Evolutionary conservation across 2,797 vertebrate genomes (phyloP), one percentile per base, ranked within the genome.

Genomic region (Malacoctenus gilli): DNA sequence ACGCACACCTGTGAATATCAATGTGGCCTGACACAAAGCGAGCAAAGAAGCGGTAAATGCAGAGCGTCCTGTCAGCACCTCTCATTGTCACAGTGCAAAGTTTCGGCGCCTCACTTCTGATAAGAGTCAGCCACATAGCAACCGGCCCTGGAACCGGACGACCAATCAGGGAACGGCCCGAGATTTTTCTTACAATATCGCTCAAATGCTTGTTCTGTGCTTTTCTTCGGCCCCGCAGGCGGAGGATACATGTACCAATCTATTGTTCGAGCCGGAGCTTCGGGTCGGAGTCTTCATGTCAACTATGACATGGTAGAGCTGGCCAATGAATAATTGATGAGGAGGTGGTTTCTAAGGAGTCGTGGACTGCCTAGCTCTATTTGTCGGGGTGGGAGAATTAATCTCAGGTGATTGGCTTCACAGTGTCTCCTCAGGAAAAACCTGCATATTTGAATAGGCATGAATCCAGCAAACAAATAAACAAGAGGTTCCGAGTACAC

Each of bases 321-420:
- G 14, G 19, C 49, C 50, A 65, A 65, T 89, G 76, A 86, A 88
- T 85, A 83, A 90, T 82, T 72, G 69, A 90, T 78, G 67, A 80
- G 47, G 34, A 57, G 60, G 54, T 56, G 71, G 70, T 83, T 85
- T 85, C 69, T 48, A 50, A 65, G 46, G 57, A 71, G 58, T 58
- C 52, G 46, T 63, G 59, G 28, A 51, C 76, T 69, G 75, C 60
- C 72, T 68, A n/a, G 19, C 23, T 68, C 22, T 56, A 59, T 83
- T 81, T 72, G 75, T 77, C 69, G 53, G 70, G 35, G 61, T 37
- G 60, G 67, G 49, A 68, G 72, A 80, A 83, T 86, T 80, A 84
- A 87, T 89, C 85, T 85, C 75, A 67, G 75, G 67, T 84, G 83
- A 87, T 85, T 84, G 62, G 74, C 32, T 73, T 72, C 46, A 47